These are phyloP conservation scores for Opisthocomus hoazin DNA, from an alignment of 2,113 vertebrate species.

Conservation along the genomic window DNA sequence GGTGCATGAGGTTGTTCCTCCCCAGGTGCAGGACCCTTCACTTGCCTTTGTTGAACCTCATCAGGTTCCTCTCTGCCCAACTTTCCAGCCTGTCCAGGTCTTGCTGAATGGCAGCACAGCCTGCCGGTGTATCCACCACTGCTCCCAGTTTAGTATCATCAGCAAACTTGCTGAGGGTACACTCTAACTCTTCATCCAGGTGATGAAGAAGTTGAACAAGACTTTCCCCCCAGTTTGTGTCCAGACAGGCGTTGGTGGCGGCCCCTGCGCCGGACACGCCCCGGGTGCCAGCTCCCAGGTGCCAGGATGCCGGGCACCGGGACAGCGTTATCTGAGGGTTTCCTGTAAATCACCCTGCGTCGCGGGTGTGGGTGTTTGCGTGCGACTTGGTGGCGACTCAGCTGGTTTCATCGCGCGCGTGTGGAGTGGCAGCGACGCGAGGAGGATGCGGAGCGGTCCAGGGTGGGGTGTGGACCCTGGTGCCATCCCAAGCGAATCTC, in stretches of 20 bases:
- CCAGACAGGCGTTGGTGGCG: background rate
- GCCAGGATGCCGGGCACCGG: background rate
- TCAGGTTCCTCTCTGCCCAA: too few species aligned
- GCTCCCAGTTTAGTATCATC: too few species aligned
- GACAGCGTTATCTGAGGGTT: background rate
- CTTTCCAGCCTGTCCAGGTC: too few species aligned
- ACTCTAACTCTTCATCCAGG: too few species aligned
- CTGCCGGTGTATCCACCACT: too few species aligned
- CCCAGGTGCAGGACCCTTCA: too few species aligned
- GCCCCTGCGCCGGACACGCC: background rate
- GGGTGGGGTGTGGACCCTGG: background rate
- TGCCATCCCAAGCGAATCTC: background rate
- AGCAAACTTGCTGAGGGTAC: too few species aligned
- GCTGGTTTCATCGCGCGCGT: rapidly evolving
- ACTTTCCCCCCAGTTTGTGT: background rate
- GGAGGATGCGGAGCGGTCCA: rapidly evolving
- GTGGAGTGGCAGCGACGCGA: rapidly evolving
- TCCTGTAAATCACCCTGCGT: background rate
- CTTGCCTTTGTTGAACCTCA: too few species aligned
- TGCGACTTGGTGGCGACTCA: background rate
- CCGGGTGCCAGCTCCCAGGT: background rate
- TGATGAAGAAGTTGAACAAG: too few species aligned
- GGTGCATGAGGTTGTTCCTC: too few species aligned
- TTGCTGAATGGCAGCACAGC: too few species aligned
- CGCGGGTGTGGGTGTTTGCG: background rate